Percentiles rank a stretch among this genome's conserved stretches.
phyloP scores from a whole-genome alignment of 2,888 invertebrate species.

The Drosophila rellima region DNA sequence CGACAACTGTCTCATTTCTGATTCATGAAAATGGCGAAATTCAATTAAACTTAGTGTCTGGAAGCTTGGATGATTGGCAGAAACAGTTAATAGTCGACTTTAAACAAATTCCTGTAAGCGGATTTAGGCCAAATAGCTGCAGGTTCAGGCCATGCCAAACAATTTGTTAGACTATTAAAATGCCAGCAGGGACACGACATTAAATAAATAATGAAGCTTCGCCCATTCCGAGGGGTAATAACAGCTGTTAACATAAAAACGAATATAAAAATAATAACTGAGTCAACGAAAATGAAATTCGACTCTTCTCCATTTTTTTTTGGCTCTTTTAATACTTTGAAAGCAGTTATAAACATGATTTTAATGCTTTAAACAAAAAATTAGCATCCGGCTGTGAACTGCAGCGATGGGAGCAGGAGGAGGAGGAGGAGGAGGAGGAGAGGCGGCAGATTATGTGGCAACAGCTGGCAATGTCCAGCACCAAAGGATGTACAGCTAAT shows the following conservation, averaged over 20 bases:
- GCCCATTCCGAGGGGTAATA: constrained; percentile 15
- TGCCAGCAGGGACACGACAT: constrained; percentile 20
- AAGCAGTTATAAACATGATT: constrained; percentile 28
- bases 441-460: constrained; percentile 59
- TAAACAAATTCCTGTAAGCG: constrained; percentile 23
- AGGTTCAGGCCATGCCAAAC: constrained; percentile 17
- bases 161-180: constrained; percentile 39
- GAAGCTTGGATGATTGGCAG: constrained; percentile 14
- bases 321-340: constrained; percentile 18
- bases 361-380: constrained; percentile 50
- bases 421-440: background rate
- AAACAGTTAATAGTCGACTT: constrained; percentile 19
- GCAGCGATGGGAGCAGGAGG: background rate
- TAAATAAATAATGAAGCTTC: constrained; percentile 35
- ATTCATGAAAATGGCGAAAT: constrained; percentile 19
- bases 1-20: background rate
- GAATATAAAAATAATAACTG: constrained; percentile 9
- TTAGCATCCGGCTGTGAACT: constrained; percentile 49
- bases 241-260: constrained; percentile 6
- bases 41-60: constrained; percentile 25
- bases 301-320: constrained; percentile 5
- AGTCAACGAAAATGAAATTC: constrained; percentile 11
- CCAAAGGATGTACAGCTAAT: constrained; percentile 61
- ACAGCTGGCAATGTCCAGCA: constrained; percentile 60
- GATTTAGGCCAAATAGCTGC: constrained; percentile 20